Conservation (phyloP, 2,888 invertebrate species). For the Drosophila atripex region DNA sequence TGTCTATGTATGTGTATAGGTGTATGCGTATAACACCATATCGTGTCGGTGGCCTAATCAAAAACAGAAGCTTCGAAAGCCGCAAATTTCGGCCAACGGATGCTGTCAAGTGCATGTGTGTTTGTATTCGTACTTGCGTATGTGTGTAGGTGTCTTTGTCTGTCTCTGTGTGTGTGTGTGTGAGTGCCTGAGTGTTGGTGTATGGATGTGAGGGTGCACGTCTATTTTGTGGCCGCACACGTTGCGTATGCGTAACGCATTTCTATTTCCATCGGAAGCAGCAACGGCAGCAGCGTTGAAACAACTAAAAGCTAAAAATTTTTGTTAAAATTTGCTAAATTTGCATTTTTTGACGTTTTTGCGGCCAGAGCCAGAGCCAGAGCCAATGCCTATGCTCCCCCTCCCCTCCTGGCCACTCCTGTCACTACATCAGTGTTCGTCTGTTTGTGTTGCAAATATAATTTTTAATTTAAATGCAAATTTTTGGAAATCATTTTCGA, state of each 20-base stretch:
- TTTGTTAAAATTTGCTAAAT: constrained; percentile 76
- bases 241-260: constrained; percentile 76
- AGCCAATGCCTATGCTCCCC: no score
- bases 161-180: constrained; percentile 2
- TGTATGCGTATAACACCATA: not conserved
- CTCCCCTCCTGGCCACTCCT: constrained; percentile 2
- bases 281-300: constrained; percentile 36
- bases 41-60: constrained; percentile 64
- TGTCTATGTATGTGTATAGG: not conserved
- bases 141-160: not conserved
- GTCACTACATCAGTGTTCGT: constrained; percentile 14
- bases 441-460: constrained; percentile 80
- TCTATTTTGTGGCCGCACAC: constrained; percentile 56
- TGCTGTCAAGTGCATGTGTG: constrained; percentile 34
- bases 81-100: constrained; percentile 68
- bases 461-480: constrained; percentile 79
- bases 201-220: constrained; percentile 27
- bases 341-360: constrained; percentile 73
- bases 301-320: constrained; percentile 74
- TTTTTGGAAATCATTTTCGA: constrained; percentile 79
- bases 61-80: constrained; percentile 72
- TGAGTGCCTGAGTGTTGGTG: not conserved
- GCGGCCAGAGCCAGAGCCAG: constrained; percentile 30
- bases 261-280: constrained; percentile 30
- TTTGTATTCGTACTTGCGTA: constrained; percentile 8